These are phyloP conservation scores for Chrysochloris asiatica DNA, from an alignment of 2,113 vertebrate genomes.

Conservation along the genomic window DNA sequence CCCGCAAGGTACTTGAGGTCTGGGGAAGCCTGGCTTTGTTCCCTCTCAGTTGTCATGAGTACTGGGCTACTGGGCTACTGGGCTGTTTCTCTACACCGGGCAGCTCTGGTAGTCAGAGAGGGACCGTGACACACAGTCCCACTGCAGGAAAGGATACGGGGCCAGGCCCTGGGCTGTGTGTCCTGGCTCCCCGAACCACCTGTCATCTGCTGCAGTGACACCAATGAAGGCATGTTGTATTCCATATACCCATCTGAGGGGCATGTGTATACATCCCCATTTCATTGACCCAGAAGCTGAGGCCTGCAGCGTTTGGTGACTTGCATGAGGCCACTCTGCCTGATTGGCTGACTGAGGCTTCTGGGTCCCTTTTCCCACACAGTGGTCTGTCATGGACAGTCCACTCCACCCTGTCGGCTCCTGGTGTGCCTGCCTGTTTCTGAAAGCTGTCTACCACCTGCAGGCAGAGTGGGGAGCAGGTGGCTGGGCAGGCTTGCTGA, in stretches of 20 bases:
- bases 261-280: neutral
- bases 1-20: accelerated
- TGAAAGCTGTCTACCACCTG: neutral
- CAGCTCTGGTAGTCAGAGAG: accelerated
- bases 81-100: neutral
- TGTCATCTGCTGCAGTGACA: too few species aligned
- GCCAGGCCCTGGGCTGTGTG: too few species aligned
- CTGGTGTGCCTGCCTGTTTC: neutral
- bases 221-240: too few species aligned
- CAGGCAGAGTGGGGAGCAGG: neutral
- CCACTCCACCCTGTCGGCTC: too few species aligned
- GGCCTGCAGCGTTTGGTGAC: neutral
- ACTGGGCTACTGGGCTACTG: neutral
- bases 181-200: too few species aligned
- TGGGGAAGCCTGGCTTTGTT: neutral
- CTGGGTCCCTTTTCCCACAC: too few species aligned
- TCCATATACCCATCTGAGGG: too few species aligned
- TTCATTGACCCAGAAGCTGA: neutral
- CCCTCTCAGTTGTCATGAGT: neutral
- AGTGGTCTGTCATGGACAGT: neutral
- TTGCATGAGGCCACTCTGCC: neutral
- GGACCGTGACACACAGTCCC: too few species aligned
- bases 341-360: too few species aligned
- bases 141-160: too few species aligned
- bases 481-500: accelerated